A percentile compares a stretch with the other conserved stretches of the same genome.
phyloP scores from a whole-genome alignment of 2,888 invertebrate genomes.

The Cordylochernes scorpioides region DNA sequence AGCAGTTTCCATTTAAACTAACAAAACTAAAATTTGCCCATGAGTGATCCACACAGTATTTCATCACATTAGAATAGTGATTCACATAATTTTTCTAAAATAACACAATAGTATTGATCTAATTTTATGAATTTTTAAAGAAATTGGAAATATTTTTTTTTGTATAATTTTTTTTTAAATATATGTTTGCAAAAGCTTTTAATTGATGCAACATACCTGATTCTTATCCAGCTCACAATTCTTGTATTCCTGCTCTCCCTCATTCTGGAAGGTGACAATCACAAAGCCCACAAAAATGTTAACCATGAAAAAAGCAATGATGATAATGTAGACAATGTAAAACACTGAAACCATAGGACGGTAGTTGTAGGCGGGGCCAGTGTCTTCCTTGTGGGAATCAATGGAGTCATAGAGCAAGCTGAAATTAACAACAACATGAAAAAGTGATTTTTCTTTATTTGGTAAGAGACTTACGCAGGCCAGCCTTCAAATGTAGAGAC shows the following conservation, averaged over 20 bases:
- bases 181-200: not conserved
- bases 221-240: constrained; percentile 98
- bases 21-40: too few relatives aligned
- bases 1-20: too few relatives aligned
- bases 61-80: too few relatives aligned
- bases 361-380: constrained; percentile 88
- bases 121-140: too few relatives aligned
- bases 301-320: constrained; percentile 99
- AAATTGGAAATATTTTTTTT: not conserved
- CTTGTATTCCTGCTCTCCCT: constrained; percentile 97
- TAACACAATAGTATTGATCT: too few relatives aligned
- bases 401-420: constrained; percentile 89
- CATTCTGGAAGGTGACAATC: constrained; percentile 98
- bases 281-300: constrained; percentile 99
- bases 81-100: too few relatives aligned
- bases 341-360: constrained; percentile 92
- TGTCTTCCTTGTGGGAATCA: constrained; percentile 80
- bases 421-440: constrained; percentile 15
- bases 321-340: constrained; percentile 97
- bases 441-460: too few relatives aligned
- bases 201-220: constrained; percentile 33
- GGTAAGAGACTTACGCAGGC: constrained; percentile 70
- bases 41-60: too few relatives aligned
- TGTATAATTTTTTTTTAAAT: not conserved
- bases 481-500: constrained; percentile 99